Percentiles rank a stretch among this genome's conserved stretches.
phyloP scores from a whole-genome alignment of 1,140 invertebrate genomes.

The Achroia grisella region DNA sequence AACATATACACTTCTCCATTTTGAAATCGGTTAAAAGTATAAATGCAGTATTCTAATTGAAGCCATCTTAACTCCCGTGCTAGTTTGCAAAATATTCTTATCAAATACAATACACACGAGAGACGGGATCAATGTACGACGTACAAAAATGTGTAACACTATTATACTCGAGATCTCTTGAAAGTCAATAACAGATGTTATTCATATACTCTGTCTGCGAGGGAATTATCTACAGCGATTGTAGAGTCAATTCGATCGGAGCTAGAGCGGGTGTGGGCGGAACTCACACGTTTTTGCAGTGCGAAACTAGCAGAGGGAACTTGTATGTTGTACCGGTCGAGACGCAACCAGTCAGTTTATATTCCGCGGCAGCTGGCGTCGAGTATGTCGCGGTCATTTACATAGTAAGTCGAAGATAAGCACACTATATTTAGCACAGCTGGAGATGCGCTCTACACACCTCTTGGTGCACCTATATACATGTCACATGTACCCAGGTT shows the following conservation, averaged over 20 bases:
- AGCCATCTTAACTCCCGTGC: too few species aligned
- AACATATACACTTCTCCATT: too few species aligned
- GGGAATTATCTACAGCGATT: too few species aligned
- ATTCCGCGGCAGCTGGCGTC: constrained; percentile 55
- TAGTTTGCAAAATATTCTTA: too few species aligned
- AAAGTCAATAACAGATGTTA: too few species aligned
- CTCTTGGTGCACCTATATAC: constrained; percentile 38
- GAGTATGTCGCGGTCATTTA: constrained; percentile 64
- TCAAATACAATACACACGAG: too few species aligned
- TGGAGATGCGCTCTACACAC: constrained; percentile 47
- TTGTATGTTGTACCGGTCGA: constrained; percentile 31
- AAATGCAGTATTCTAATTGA: too few species aligned
- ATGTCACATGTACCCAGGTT: background rate
- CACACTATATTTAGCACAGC: constrained; percentile 64
- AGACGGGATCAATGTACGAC: too few species aligned
- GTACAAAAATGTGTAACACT: too few species aligned
- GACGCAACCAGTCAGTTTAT: constrained; percentile 35
- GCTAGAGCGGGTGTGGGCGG: constrained; percentile 23
- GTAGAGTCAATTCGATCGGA: constrained; percentile 1
- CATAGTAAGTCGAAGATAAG: constrained; percentile 68
- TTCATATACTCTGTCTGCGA: too few species aligned
- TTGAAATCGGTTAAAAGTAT: too few species aligned
- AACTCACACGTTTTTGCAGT: constrained; percentile 42
- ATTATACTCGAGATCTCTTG: too few species aligned
- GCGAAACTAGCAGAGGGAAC: constrained; percentile 22